Evolutionary conservation across 2,797 vertebrate species (phyloP), one percentile per base, ranked within the genome.

Genomic region (Phrynocephalus forsythii): DNA sequence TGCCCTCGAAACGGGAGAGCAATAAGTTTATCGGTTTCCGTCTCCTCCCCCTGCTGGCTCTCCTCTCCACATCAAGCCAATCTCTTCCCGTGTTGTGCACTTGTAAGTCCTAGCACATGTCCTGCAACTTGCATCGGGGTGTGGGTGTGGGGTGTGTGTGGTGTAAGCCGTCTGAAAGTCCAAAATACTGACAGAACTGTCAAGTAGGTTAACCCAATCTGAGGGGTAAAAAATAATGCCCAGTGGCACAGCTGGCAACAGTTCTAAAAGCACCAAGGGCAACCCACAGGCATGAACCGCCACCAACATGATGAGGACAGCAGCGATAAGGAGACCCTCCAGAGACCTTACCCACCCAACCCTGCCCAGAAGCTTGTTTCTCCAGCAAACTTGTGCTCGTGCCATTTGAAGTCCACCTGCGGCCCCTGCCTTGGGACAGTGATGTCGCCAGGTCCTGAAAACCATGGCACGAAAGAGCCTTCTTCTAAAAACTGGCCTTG

Each of bases 151-250:
- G 38, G 38, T 44, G 38, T 3, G 38, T 38, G 38, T 33, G 38
- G 38, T 44, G 38, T 44, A 82, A 38, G 28, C 81, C 1, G 28
- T 83, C 2, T 79, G 79, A 30, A 3, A 7, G n/a, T 79, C 50
- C 11, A 9, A 6, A 84, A 30, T 16, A 69, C 0, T 67, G 72
- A 82, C 20, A 81, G 78, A 91, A 90, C 83, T 90, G 69, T 52
- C 76, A 79, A 90, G 73, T 68, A 71, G 13, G 82, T 80, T 73
- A 44, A 87, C 83, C 50, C 76, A 88, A 79, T 89, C 80, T 0
- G 75, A 60, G 20, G 79, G 44, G 79, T 78, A 63, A 66, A 44
- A 75, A 38, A 44, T 44, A 33, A 38, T 69, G 60, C 50, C 30
- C 24, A 1, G 76, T 86, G 52, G 72, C 76, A 82, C 2, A 89